Percentiles rank a stretch among this genome's conserved stretches.
Evolutionary conservation across 2,113 vertebrate species (phyloP).

Genomic region (Ranitomeya variabilis): DNA sequence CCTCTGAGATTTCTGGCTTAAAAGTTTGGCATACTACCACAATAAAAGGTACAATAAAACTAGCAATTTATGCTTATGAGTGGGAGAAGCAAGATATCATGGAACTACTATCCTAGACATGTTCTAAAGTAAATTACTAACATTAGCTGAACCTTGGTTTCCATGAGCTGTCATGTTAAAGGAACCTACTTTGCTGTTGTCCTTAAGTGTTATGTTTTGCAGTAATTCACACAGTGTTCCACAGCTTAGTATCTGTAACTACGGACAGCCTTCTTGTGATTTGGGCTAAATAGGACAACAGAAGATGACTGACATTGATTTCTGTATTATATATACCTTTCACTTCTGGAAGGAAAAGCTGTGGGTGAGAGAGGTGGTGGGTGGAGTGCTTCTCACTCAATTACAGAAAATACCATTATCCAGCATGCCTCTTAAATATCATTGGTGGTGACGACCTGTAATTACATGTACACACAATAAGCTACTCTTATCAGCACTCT

Average conservation of each 20-base stretch:
- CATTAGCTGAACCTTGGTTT: constrained; percentile 3
- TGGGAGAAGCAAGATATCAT: neutral
- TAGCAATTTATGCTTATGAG: neutral
- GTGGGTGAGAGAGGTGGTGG: constrained; percentile 15
- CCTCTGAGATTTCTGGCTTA: neutral
- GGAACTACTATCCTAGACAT: neutral
- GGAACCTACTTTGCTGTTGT: neutral
- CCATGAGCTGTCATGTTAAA: neutral
- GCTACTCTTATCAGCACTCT: constrained; percentile 37
- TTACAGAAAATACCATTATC: constrained; percentile 45
- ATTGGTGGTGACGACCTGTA: constrained; percentile 35
- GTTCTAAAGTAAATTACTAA: neutral
- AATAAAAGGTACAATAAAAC: neutral
- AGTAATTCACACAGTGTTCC: neutral
- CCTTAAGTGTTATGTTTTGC: neutral
- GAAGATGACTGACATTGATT: neutral
- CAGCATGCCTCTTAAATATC: constrained; percentile 29
- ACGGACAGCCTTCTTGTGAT: neutral
- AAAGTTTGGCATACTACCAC: neutral
- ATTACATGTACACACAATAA: constrained; percentile 43
- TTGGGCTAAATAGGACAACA: neutral
- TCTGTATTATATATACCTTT: neutral
- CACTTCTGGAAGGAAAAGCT: neutral
- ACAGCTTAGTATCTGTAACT: neutral
- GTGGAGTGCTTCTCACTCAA: constrained; percentile 27